Evolutionary conservation across 2,113 vertebrate species (phyloP).

Genomic region (Rhinolophus ferrumequinum): DNA sequence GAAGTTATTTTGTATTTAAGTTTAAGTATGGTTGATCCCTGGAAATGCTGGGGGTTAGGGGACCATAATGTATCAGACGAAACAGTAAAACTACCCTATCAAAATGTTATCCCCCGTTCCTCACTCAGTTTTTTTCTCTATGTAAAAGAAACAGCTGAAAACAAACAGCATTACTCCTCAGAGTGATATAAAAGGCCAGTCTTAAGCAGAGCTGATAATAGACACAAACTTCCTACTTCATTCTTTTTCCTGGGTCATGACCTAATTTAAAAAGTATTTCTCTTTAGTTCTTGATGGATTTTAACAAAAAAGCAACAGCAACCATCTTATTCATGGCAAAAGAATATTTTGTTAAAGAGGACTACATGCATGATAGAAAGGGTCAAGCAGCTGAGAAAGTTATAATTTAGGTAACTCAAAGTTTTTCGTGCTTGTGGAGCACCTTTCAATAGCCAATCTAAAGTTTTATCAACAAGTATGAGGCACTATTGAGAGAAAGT

Average conservation of each 20-base stretch:
- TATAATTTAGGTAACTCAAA: constrained; percentile 1
- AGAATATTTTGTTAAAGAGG: constrained; percentile 14
- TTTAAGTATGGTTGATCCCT: constrained; percentile 42
- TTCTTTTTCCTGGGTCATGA: constrained; percentile 33
- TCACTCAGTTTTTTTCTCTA: constrained; percentile 60
- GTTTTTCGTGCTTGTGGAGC: not conserved
- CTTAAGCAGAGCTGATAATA: constrained; percentile 55
- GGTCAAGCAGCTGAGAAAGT: constrained; percentile 10
- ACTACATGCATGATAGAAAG: not conserved
- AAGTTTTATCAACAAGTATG: not conserved
- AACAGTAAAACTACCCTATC: constrained; percentile 67
- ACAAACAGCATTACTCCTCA: constrained; percentile 50
- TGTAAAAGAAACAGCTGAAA: constrained; percentile 14
- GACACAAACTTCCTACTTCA: constrained; percentile 44
- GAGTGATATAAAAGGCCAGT: constrained; percentile 60
- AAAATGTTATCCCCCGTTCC: constrained; percentile 56
- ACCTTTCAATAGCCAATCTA: not conserved
- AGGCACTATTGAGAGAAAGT: constrained; percentile 24
- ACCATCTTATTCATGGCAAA: not conserved
- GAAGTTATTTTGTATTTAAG: too few relatives aligned
- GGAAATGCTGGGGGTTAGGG: not conserved
- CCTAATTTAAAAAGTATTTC: constrained; percentile 63
- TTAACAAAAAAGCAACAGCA: not conserved
- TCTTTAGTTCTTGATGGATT: constrained; percentile 49
- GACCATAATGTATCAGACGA: constrained; percentile 49